Evolutionary conservation across 2,113 vertebrate species (phyloP).

Genomic region (Aegithalos caudatus): DNA sequence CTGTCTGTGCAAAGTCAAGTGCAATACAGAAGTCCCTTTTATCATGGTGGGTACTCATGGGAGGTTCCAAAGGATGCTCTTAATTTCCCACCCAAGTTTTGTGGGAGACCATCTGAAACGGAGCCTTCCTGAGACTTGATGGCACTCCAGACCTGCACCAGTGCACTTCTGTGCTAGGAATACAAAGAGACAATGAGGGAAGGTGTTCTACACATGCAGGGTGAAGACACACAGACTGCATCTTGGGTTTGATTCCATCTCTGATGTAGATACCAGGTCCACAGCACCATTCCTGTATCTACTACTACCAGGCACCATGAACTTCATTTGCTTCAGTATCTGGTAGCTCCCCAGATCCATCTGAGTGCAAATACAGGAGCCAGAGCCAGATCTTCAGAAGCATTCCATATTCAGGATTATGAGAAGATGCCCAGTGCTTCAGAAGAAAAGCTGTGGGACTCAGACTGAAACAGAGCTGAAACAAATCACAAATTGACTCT

Average conservation of each 20-base stretch:
- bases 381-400: not conserved
- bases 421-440: not conserved
- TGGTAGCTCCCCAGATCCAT: not conserved
- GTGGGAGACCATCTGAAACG: not conserved
- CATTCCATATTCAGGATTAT: not conserved
- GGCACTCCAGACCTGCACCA: not conserved
- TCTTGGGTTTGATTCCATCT: not conserved
- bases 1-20: not conserved
- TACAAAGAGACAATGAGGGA: not conserved
- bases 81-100: not conserved
- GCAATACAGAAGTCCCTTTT: not conserved
- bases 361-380: not conserved
- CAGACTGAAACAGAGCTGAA: accelerated
- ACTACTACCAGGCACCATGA: not conserved
- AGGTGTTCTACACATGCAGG: not conserved
- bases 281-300: not conserved
- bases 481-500: not conserved
- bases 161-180: not conserved
- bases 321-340: not conserved
- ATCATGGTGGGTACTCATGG: not conserved
- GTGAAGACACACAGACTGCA: not conserved
- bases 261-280: not conserved
- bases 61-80: not conserved
- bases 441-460: not conserved
- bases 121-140: not conserved